Conservation (phyloP, 1,140 invertebrate species). For the Bombyx mandarina region DNA sequence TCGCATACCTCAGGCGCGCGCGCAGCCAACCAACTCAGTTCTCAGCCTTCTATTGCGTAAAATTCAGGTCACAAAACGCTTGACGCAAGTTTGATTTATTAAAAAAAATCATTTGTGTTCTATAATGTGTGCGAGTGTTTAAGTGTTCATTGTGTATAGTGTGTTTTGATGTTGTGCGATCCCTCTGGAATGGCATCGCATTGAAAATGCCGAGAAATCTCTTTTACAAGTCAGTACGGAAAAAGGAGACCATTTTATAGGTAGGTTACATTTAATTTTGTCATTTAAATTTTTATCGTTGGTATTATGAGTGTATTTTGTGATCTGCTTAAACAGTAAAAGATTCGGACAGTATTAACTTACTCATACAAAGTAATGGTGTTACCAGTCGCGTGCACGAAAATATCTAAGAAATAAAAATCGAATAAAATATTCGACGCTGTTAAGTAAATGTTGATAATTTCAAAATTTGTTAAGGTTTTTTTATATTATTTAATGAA, state of each 20-base stretch:
- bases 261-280: conserved; percentile 21
- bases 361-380: too few relatives aligned
- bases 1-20: conserved; percentile 59
- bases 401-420: too few relatives aligned
- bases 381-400: too few relatives aligned
- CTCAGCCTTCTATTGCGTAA: conserved; percentile 49
- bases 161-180: conserved; percentile 13
- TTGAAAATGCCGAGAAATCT: conserved; percentile 60
- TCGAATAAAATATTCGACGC: too few relatives aligned
- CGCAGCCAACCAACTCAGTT: conserved; percentile 59
- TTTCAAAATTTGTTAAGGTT: too few relatives aligned
- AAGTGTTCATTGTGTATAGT: conserved; percentile 10
- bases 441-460: too few relatives aligned
- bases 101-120: conserved; percentile 10
- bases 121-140: too few relatives aligned
- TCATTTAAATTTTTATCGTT: too few relatives aligned
- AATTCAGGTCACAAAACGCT: conserved; percentile 8
- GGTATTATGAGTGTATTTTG: too few relatives aligned
- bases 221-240: conserved; percentile 61
- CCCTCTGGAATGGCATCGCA: conserved; percentile 35
- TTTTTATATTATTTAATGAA: too few relatives aligned
- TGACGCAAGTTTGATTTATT: conserved; percentile 10
- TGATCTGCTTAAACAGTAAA: too few relatives aligned
- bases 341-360: too few relatives aligned
- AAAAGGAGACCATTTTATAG: conserved; percentile 52